Conservation (phyloP, 2,888 invertebrate genomes). For the Drosophila phalerata region DNA sequence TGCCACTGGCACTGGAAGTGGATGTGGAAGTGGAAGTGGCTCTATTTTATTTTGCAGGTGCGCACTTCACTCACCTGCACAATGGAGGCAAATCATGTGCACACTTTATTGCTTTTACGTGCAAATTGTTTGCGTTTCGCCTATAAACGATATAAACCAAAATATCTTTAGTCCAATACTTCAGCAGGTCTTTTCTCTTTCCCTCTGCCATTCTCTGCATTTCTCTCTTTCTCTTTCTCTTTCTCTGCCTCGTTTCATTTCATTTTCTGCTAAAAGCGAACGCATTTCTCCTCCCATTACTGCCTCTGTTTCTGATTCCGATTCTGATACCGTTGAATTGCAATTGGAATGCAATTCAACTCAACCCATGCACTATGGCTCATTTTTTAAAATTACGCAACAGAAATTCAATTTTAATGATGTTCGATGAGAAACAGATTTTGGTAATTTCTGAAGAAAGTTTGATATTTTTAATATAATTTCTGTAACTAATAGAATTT, state of each 20-base stretch:
- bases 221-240: not conserved
- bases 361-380: not conserved
- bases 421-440: too few species aligned
- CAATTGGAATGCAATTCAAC: constrained; percentile 44
- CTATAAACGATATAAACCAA: constrained; percentile 55
- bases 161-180: constrained; percentile 27
- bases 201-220: not conserved
- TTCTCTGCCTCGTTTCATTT: constrained; percentile 57
- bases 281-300: constrained; percentile 37
- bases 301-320: constrained; percentile 19
- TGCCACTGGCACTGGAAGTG: too few species aligned
- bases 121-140: constrained; percentile 73
- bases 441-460: too few species aligned
- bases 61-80: constrained; percentile 17
- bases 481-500: too few species aligned
- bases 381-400: too few species aligned
- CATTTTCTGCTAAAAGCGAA: constrained; percentile 60
- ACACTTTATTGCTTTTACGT: constrained; percentile 76
- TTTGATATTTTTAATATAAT: too few species aligned
- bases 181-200: not conserved
- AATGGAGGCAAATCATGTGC: constrained; percentile 59
- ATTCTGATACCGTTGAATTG: constrained; percentile 20
- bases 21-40: constrained; percentile 35
- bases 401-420: too few species aligned
- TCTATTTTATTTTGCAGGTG: constrained; percentile 50